These are phyloP conservation scores for Spicauda simplicius DNA, from an alignment of 2,888 invertebrate species.

Conservation along the genomic window DNA sequence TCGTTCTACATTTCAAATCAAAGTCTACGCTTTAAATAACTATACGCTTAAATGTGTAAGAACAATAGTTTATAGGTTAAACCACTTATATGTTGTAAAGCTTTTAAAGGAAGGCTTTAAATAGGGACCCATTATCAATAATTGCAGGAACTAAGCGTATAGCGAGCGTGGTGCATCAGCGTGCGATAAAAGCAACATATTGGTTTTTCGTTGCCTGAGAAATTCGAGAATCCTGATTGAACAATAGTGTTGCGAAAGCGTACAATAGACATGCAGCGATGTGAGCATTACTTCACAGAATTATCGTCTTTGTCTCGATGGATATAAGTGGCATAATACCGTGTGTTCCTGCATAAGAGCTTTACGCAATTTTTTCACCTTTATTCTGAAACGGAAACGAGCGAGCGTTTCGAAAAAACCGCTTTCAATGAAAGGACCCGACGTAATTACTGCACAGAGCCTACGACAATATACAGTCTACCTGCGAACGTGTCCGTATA, in stretches of 20 bases:
- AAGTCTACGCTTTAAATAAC: background rate
- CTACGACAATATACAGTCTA: constrained; percentile 44
- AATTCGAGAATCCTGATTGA: constrained; percentile 48
- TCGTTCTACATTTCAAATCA: too few relatives aligned
- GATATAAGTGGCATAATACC: constrained; percentile 29
- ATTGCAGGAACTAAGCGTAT: constrained; percentile 12
- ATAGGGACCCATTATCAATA: constrained; percentile 12
- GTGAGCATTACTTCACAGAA: background rate
- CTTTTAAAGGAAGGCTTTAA: constrained; percentile 15
- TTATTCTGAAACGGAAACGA: constrained; percentile 52
- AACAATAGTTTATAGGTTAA: constrained; percentile 1
- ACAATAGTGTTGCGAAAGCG: constrained; percentile 40
- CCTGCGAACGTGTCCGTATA: constrained; percentile 39
- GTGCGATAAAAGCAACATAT: constrained; percentile 32
- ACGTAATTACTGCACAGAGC: constrained; percentile 50
- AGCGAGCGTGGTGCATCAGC: constrained; percentile 9
- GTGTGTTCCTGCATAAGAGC: constrained; percentile 22
- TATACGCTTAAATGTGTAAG: background rate
- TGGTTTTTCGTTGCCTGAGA: constrained; percentile 38
- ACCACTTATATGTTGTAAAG: constrained; percentile 3
- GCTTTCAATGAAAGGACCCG: constrained; percentile 49
- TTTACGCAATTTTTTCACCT: constrained; percentile 47
- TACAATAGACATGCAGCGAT: constrained; percentile 3
- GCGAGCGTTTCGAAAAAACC: constrained; percentile 48
- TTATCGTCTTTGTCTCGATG: constrained; percentile 12